Base-by-base conservation (phyloP, 2,113 vertebrate genomes). In the Odontesthes bonariensis region DNA sequence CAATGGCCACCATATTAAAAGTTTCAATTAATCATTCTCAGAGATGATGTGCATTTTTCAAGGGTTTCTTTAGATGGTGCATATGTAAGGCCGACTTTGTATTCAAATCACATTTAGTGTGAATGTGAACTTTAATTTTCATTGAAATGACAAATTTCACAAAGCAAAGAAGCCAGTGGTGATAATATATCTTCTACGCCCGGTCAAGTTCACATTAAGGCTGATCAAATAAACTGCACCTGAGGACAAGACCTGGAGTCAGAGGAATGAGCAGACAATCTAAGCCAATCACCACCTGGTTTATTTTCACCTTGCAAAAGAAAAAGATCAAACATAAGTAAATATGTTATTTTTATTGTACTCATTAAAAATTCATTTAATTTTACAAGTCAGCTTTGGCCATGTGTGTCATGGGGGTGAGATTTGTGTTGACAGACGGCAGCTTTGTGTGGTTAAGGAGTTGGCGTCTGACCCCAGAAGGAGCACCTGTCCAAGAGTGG, bases 21-120 rank as follows among this genome's bases (percentile, higher is more conserved):
- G 60, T 84, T 88, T 77, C 74, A 83, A 91, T 92, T 81, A 89
- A 89, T 90, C 90, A 86, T 60, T 61, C 76, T 81, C 62, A 65
- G n/a, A 72, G 16, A 71, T 65, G 47, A 87, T 79, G 88, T 79
- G 54, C 69, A 83, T 84, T 90, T 87, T 65, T 86, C 83, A 85
- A 84, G 74, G 77, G 82, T 88, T 71, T 66, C 65, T 75, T 62
- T 47, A 70, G 51, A 80, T 69, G 4, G 40, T 59, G 14, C 70
- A 59, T 75, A 77, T 79, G 31, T 88, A 55, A 62, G 69, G 71
- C 64, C 47, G 10, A 57, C 61, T 92, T 88, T 87, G 70, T 83
- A 90, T 92, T 86, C 87, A 84, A 73, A 75, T 85, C 80, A 73
- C 82, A 78, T 75, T 81, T 51, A 4, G 59, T 86, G 75, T 88